Conservation (phyloP, 1,140 invertebrate species). For the Drosophila saltans region DNA sequence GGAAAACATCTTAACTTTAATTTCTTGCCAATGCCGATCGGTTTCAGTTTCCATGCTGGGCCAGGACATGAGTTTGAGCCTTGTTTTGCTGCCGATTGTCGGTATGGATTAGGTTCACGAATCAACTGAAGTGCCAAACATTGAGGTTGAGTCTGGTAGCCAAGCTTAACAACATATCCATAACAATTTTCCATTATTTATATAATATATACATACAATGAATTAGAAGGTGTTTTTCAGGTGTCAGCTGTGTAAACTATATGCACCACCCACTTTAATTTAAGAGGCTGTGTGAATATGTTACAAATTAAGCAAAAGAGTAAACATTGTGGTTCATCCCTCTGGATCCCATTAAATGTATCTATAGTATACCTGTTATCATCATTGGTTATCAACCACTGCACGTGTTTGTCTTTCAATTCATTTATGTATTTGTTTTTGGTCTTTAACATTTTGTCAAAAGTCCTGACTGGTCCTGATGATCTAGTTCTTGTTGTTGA, state of each 20-base stretch:
- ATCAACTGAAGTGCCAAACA: conserved; percentile 16
- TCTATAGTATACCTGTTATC: conserved; percentile 56
- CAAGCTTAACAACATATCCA: neutral
- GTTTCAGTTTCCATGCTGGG: conserved; percentile 66
- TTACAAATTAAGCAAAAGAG: conserved; percentile 45
- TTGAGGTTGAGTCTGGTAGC: conserved; percentile 41
- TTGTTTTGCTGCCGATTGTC: conserved; percentile 73
- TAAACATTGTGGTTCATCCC: conserved; percentile 43
- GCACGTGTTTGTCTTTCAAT: conserved; percentile 65
- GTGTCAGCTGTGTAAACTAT: conserved; percentile 70
- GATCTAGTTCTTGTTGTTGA: conserved; percentile 4
- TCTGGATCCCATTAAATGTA: neutral
- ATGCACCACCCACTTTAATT: neutral
- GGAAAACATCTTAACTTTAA: neutral
- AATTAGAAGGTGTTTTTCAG: conserved; percentile 58
- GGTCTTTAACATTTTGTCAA: conserved; percentile 54
- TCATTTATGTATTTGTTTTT: conserved; percentile 55
- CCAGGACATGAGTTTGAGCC: conserved; percentile 63
- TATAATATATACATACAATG: conserved; percentile 9
- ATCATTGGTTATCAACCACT: conserved; percentile 24
- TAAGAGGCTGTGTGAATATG: conserved; percentile 34
- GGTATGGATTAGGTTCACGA: conserved; percentile 61
- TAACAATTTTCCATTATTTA: too few species aligned
- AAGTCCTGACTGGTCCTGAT: conserved; percentile 29
- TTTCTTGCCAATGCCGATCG: conserved; percentile 26